Conservation (phyloP, 2,797 vertebrate species). For the Notolabrus celidotus region DNA sequence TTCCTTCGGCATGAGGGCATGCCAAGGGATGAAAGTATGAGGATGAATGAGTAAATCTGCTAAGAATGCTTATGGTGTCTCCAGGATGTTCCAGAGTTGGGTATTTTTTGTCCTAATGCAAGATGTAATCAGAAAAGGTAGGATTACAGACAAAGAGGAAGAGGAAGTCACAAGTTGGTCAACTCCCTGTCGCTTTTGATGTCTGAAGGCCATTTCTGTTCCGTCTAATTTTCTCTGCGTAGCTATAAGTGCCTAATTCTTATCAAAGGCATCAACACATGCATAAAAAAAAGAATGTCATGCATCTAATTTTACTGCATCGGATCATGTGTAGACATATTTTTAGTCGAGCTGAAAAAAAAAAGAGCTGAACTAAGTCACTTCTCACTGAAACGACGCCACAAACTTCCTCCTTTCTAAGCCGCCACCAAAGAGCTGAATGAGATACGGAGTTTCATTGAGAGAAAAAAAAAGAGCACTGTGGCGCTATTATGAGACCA, state of each 20-base stretch:
- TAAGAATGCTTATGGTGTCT: slow-evolving; percentile 48
- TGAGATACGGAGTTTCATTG: slow-evolving; percentile 82
- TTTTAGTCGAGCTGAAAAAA: slow-evolving; percentile 16
- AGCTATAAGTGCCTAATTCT: slow-evolving; percentile 11
- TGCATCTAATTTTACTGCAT: slow-evolving; percentile 34
- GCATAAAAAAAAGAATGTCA: neutral
- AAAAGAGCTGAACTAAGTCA: slow-evolving; percentile 46
- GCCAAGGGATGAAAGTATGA: slow-evolving; percentile 56
- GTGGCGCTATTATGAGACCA: slow-evolving; percentile 76
- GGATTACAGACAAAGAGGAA: slow-evolving; percentile 41
- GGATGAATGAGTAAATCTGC: slow-evolving; percentile 57
- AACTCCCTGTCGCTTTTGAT: slow-evolving; percentile 42
- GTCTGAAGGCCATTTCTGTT: slow-evolving; percentile 49
- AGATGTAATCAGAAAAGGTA: slow-evolving; percentile 48
- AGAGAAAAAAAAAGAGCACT: slow-evolving; percentile 67
- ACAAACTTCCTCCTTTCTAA: slow-evolving; percentile 55
- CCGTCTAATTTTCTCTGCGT: slow-evolving; percentile 14
- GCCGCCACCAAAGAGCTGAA: slow-evolving; percentile 69
- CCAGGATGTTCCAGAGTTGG: slow-evolving; percentile 58
- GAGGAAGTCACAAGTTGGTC: slow-evolving; percentile 53
- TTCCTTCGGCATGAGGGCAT: slow-evolving; percentile 55
- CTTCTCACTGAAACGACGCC: slow-evolving; percentile 46
- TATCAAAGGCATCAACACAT: slow-evolving; percentile 30
- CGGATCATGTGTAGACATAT: slow-evolving; percentile 36
- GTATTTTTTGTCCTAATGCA: slow-evolving; percentile 57